A percentile compares a stretch with the other conserved stretches of the same genome.
These are phyloP conservation scores for Drosophila littoralis DNA, from an alignment of 1,140 invertebrate species.

Conservation along the genomic window DNA sequence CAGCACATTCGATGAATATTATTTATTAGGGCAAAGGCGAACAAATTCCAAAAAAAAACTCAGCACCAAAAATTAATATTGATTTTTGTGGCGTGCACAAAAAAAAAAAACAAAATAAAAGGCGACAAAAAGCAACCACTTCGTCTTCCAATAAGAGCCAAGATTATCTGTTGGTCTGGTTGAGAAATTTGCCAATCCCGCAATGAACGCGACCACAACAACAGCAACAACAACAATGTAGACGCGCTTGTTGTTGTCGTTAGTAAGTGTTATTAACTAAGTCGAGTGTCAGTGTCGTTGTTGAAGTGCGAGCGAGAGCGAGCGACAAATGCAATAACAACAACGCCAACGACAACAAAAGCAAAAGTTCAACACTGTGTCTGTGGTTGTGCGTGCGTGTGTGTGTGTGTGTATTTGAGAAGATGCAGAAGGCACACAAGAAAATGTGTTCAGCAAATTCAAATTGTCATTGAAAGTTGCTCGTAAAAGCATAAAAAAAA, in stretches of 20 bases:
- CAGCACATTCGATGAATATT: conserved; percentile 26
- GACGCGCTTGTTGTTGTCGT: conserved; percentile 38
- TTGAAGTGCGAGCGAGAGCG: conserved; percentile 12
- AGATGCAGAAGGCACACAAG: conserved; percentile 57
- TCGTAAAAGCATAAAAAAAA: conserved; percentile 18
- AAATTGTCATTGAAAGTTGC: conserved; percentile 50
- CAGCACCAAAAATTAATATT: conserved; percentile 52
- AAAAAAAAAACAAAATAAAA: conserved; percentile 41
- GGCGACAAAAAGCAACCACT: conserved; percentile 54
- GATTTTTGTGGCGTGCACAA: conserved; percentile 54
- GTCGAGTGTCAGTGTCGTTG: conserved; percentile 25
- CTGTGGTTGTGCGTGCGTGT: conserved; percentile 22
- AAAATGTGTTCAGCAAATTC: conserved; percentile 37
- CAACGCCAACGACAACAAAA: conserved; percentile 64
- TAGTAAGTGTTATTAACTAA: conserved; percentile 60
- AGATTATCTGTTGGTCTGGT: conserved; percentile 37
- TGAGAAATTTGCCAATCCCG: conserved; percentile 31
- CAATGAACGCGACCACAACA: conserved; percentile 26
- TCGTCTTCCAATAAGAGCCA: conserved; percentile 34
- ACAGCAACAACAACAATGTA: conserved; percentile 53
- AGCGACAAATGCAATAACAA: conserved; percentile 54
- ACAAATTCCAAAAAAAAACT: not conserved
- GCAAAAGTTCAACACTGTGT: conserved; percentile 61
- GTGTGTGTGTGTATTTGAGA: conserved; percentile 45
- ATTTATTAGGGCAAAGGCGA: conserved; percentile 25